Percentiles rank a stretch among this genome's conserved stretches.
Conservation (phyloP, 2,113 vertebrate genomes). For the Puntigrus tetrazona region DNA sequence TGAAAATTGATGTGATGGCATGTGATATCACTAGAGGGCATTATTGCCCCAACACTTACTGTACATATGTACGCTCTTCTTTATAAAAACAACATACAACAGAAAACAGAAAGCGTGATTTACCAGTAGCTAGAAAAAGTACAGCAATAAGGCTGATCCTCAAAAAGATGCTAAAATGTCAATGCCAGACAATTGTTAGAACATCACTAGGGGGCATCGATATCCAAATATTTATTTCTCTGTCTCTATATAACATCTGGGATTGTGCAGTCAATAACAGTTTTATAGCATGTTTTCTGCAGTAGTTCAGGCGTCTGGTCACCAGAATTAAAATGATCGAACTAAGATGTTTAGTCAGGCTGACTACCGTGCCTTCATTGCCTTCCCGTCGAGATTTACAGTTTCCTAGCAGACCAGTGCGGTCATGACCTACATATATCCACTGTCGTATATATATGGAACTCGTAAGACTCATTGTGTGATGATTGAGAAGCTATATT, state of each 20-base stretch:
- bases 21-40: slow-evolving; percentile 19
- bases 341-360: not conserved
- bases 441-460: slow-evolving; percentile 3
- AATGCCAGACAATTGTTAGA: not conserved
- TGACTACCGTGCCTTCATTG: not conserved
- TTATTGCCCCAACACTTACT: not conserved
- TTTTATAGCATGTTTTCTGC: slow-evolving; percentile 24
- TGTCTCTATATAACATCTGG: not conserved
- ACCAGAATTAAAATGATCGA: not conserved
- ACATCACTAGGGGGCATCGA: slow-evolving; percentile 40
- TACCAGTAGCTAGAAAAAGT: not conserved
- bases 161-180: not conserved
- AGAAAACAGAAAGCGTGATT: not conserved
- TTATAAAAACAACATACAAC: not conserved
- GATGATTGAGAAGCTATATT: slow-evolving; percentile 6
- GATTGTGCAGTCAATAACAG: slow-evolving; percentile 4
- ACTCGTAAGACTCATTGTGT: not conserved
- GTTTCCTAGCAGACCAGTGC: slow-evolving; percentile 15
- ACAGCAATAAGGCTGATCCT: not conserved
- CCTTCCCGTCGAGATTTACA: slow-evolving; percentile 26
- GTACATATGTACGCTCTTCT: not conserved
- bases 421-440: slow-evolving; percentile 34
- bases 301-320: slow-evolving; percentile 4
- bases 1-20: not conserved
- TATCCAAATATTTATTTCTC: not conserved